Percentiles rank a stretch among this genome's conserved stretches.
Evolutionary conservation across 2,113 vertebrate genomes (phyloP).

Genomic region (Gasterosteus aculeatus): DNA sequence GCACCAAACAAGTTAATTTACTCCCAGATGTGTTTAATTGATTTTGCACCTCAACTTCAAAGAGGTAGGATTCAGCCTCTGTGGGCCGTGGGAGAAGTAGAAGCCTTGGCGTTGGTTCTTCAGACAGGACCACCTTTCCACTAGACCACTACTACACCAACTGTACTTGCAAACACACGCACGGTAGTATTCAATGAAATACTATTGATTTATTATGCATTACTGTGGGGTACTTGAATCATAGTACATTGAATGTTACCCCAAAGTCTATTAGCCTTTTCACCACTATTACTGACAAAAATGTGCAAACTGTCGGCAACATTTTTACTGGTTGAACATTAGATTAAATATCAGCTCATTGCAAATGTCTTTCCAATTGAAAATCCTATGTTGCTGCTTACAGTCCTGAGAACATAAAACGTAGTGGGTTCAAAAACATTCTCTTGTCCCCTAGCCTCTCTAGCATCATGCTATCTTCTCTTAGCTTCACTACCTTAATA

Average conservation of each 20-base stretch:
- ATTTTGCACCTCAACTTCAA: conserved; percentile 80
- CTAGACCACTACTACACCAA: conserved; percentile 16
- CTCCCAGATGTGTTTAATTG: conserved; percentile 78
- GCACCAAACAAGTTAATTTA: conserved; percentile 78
- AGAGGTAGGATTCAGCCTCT: conserved; percentile 56
- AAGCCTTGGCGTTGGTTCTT: conserved; percentile 51
- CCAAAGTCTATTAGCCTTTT: conserved; percentile 12
- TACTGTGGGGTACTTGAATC: conserved; percentile 49
- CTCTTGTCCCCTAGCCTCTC: conserved; percentile 36
- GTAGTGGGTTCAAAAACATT: conserved; percentile 39
- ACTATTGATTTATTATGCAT: conserved; percentile 60
- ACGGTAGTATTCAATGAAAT: conserved; percentile 76
- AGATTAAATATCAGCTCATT: conserved; percentile 37
- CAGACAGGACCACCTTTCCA: conserved; percentile 60
- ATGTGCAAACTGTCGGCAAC: conserved; percentile 45
- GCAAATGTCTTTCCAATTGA: conserved; percentile 55
- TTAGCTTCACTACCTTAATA: too few relatives aligned
- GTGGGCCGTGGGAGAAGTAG: conserved; percentile 44
- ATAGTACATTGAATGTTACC: too few relatives aligned
- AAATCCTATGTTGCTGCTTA: conserved; percentile 57
- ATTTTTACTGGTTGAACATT: conserved; percentile 56
- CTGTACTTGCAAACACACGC: conserved; percentile 61
- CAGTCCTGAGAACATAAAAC: conserved; percentile 49
- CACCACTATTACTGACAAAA: conserved; percentile 45
- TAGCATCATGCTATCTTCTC: not conserved